Evolutionary conservation across 2,113 vertebrate genomes (phyloP).

Genomic region (Saccopteryx bilineata): DNA sequence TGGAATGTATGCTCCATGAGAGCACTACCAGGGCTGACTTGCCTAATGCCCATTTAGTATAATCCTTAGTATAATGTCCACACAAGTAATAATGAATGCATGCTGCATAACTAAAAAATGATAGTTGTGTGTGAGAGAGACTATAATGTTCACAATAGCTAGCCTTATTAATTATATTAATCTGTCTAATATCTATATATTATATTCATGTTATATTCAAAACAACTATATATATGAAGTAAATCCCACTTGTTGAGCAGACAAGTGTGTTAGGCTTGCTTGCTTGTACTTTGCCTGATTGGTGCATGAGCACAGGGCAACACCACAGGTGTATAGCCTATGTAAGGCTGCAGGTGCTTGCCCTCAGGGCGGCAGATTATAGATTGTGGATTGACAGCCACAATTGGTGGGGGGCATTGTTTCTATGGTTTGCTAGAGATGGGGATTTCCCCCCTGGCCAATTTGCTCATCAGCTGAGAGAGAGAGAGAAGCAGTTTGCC

Average conservation of each 20-base stretch:
- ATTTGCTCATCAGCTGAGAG: no score
- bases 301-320: no score
- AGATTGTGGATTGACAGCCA: no score
- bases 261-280: no score
- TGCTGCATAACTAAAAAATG: background rate
- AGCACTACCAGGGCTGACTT: background rate
- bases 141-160: background rate
- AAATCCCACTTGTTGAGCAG: background rate
- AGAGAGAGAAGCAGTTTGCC: no score
- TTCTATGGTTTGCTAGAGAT: no score
- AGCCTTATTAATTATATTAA: background rate
- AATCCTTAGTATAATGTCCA: background rate
- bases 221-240: background rate
- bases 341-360: no score
- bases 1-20: background rate
- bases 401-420: no score
- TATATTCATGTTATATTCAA: background rate
- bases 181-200: background rate
- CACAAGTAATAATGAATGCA: background rate
- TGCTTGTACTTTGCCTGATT: no score
- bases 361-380: no score
- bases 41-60: background rate
- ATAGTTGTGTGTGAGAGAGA: background rate
- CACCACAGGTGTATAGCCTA: no score
- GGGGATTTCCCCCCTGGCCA: no score